Conservation (phyloP, 2,797 vertebrate species). For the Scarus forsteni region DNA sequence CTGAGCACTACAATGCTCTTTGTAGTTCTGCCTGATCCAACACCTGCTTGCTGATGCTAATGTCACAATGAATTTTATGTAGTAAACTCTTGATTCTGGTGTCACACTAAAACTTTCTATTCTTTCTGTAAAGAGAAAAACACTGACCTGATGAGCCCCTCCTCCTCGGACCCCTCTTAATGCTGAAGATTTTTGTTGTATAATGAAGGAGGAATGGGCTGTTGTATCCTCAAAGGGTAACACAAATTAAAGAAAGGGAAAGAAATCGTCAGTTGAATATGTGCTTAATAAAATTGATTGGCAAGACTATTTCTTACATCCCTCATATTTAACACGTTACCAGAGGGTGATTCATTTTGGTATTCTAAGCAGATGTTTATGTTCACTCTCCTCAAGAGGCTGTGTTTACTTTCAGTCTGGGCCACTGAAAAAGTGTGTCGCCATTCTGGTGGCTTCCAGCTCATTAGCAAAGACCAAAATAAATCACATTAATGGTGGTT, state of each 20-base stretch:
- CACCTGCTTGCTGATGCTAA: conserved; percentile 34
- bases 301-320: background rate
- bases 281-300: background rate
- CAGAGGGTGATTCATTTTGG: conserved; percentile 23
- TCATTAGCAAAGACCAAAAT: conserved; percentile 1
- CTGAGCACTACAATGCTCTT: conserved; percentile 20
- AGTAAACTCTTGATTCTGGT: conserved; percentile 30
- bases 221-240: conserved; percentile 26
- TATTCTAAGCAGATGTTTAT: conserved; percentile 10
- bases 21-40: conserved; percentile 20
- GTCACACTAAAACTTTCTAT: conserved; percentile 16
- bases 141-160: conserved; percentile 40
- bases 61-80: conserved; percentile 32
- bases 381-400: background rate
- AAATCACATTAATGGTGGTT: background rate
- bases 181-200: conserved; percentile 62
- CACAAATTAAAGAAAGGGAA: conserved; percentile 29
- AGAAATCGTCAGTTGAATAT: background rate
- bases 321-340: background rate
- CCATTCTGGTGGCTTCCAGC: background rate
- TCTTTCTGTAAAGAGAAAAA: conserved; percentile 47
- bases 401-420: conserved; percentile 2
- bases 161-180: conserved; percentile 55
- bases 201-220: conserved; percentile 48
- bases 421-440: background rate